Evolutionary conservation across 2,888 invertebrate species (phyloP).

Genomic region (Pardosa pseudoannulata): DNA sequence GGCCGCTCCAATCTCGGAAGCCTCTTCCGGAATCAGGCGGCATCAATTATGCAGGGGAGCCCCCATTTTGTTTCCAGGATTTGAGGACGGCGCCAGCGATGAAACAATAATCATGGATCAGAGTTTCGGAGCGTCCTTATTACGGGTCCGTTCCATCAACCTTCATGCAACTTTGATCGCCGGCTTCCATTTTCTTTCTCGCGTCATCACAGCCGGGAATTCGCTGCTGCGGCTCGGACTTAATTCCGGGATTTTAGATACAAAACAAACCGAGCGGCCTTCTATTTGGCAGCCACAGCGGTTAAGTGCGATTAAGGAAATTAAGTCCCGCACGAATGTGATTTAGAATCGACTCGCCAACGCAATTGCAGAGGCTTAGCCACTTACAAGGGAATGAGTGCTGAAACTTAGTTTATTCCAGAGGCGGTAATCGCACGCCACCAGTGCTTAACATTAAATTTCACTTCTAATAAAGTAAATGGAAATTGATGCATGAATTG

Average conservation of each 20-base stretch:
- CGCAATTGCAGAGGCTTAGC: slow-evolving; percentile 1
- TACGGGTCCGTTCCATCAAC: slow-evolving; percentile 72
- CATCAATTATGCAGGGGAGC: slow-evolving; percentile 65
- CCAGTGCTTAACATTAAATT: background rate
- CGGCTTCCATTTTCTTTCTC: slow-evolving; percentile 56
- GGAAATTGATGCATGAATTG: background rate
- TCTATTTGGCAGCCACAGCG: background rate
- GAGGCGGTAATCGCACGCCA: background rate
- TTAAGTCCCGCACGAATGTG: slow-evolving; percentile 39
- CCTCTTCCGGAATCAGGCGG: slow-evolving; percentile 64
- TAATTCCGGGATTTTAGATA: slow-evolving; percentile 39
- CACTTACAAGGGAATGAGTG: slow-evolving; percentile 7
- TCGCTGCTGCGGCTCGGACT: slow-evolving; percentile 32
- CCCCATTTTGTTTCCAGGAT: slow-evolving; percentile 67
- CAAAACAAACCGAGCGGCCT: slow-evolving; percentile 24
- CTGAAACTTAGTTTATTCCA: background rate
- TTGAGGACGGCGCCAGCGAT: slow-evolving; percentile 66
- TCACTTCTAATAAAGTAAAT: slow-evolving; percentile 1
- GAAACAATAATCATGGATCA: slow-evolving; percentile 73
- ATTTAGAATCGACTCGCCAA: slow-evolving; percentile 1
- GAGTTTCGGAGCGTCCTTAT: slow-evolving; percentile 70
- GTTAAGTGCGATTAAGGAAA: slow-evolving; percentile 65
- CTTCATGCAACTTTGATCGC: slow-evolving; percentile 71
- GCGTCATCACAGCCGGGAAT: background rate
- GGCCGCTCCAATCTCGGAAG: slow-evolving; percentile 69